A percentile compares a stretch with the other conserved stretches of the same genome.
Evolutionary conservation across 2,113 vertebrate genomes (phyloP).

Genomic region (Lepus americanus): DNA sequence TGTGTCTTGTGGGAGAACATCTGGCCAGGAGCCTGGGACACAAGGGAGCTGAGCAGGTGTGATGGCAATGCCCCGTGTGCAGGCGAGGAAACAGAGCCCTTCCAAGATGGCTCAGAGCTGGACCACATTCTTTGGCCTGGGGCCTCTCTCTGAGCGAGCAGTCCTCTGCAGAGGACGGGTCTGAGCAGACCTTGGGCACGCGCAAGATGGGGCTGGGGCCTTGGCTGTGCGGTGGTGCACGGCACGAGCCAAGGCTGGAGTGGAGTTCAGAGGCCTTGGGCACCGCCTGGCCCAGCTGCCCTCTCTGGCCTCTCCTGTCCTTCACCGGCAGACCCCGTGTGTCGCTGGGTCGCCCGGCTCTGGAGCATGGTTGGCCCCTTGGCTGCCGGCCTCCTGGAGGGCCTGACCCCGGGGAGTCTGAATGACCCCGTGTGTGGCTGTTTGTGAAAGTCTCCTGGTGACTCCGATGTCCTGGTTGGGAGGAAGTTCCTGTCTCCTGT

Average conservation of each 20-base stretch:
- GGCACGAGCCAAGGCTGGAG: too few relatives aligned
- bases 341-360: background rate
- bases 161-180: background rate
- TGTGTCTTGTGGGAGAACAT: background rate
- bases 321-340: background rate
- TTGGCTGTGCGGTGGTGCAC: background rate
- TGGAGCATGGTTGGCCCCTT: background rate
- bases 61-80: background rate
- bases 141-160: background rate
- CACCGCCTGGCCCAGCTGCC: background rate
- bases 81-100: background rate
- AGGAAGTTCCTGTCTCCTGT: background rate
- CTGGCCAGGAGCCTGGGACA: background rate
- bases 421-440: background rate
- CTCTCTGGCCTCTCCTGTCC: background rate
- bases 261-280: background rate
- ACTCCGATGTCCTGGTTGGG: background rate
- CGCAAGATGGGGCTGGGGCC: background rate
- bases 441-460: background rate
- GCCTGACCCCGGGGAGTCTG: background rate
- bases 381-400: too few relatives aligned
- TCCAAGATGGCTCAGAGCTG: background rate
- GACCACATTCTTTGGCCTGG: background rate
- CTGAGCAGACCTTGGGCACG: background rate
- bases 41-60: background rate